Conservation (phyloP, 2,888 invertebrate genomes). For the Agonum fuliginosum region DNA sequence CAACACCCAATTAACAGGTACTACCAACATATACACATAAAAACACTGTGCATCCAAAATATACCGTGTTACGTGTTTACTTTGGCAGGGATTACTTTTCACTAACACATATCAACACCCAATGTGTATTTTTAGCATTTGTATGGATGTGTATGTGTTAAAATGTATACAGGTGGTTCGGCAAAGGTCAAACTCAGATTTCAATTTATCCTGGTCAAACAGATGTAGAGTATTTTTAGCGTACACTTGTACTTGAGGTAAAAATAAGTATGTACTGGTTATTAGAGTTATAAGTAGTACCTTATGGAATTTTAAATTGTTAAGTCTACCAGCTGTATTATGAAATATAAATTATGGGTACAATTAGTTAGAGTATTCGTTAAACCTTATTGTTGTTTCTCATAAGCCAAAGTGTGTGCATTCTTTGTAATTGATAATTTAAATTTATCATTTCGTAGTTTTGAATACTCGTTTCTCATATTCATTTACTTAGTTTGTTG, state of each 20-base stretch:
- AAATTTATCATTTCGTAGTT: too few species aligned
- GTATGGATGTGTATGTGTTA: neutral
- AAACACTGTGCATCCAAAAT: neutral
- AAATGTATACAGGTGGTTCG: slow-evolving; percentile 31
- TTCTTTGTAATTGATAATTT: too few species aligned
- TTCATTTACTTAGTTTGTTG: too few species aligned
- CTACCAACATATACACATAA: slow-evolving; percentile 1
- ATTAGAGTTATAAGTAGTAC: neutral
- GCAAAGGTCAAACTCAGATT: slow-evolving; percentile 43
- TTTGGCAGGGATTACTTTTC: slow-evolving; percentile 4
- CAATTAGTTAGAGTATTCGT: too few species aligned
- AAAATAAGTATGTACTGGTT: slow-evolving; percentile 27
- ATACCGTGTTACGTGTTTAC: slow-evolving; percentile 14
- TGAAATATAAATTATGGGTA: too few species aligned
- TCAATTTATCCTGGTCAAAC: slow-evolving; percentile 45
- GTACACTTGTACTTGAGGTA: slow-evolving; percentile 31
- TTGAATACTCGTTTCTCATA: too few species aligned
- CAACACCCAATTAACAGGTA: neutral
- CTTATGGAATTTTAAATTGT: too few species aligned
- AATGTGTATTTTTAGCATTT: slow-evolving; percentile 4
- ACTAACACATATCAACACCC: neutral
- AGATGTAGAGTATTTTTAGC: slow-evolving; percentile 24
- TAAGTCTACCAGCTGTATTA: too few species aligned
- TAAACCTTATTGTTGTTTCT: too few species aligned
- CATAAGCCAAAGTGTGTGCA: too few species aligned